Percentiles rank a stretch among this genome's conserved stretches.
Conservation (phyloP, 2,797 vertebrate genomes). For the Gallinago stenura region DNA sequence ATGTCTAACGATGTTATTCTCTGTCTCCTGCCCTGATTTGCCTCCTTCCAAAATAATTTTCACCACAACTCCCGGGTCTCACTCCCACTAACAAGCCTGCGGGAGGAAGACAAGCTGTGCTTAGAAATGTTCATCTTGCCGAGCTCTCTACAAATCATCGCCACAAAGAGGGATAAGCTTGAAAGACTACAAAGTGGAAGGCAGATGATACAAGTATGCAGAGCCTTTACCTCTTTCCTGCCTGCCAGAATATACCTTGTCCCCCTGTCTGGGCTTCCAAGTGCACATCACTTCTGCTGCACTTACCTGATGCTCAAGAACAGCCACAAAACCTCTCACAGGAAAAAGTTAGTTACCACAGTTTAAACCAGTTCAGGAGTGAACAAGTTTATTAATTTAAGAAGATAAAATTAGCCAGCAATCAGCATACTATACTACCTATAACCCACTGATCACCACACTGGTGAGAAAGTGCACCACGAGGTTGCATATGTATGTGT, state of each 20-base stretch:
- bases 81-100: neutral
- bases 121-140: neutral
- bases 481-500: rapidly evolving
- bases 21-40: neutral
- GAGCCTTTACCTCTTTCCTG: neutral
- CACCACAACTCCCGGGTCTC: neutral
- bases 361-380: neutral
- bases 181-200: neutral
- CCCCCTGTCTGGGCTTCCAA: rapidly evolving
- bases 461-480: rapidly evolving
- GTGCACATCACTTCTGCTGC: neutral
- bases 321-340: neutral
- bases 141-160: neutral
- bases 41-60: conserved; percentile 5
- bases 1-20: neutral
- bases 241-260: neutral
- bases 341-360: neutral
- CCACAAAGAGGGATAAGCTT: neutral
- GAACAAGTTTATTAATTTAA: neutral
- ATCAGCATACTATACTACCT: neutral
- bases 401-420: neutral
- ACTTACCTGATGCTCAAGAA: neutral
- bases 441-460: too few species aligned
- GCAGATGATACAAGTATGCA: neutral
- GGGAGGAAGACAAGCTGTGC: neutral